Evolutionary conservation across 2,888 invertebrate species (phyloP).

Genomic region (Celastrina argiolus): DNA sequence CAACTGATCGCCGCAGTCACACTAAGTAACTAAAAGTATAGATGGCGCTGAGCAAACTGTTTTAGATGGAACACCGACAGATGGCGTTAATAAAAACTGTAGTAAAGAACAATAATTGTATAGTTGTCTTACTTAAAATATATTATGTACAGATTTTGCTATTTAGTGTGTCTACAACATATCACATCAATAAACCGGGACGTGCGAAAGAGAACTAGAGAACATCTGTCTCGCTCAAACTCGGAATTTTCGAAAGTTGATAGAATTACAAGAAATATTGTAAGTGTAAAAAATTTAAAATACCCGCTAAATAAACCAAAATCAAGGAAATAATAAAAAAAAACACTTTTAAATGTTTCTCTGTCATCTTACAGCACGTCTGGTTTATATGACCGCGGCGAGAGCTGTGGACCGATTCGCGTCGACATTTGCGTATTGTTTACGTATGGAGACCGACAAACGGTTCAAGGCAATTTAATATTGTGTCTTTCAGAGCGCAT

Average conservation of each 20-base stretch:
- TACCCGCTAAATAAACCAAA: too few relatives aligned
- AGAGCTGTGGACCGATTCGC: neutral
- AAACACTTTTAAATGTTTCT: neutral
- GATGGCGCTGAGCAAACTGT: neutral
- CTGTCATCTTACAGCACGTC: neutral
- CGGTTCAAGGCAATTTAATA: too few relatives aligned
- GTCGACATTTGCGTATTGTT: neutral
- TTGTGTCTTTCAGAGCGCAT: too few relatives aligned
- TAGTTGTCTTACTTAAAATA: too few relatives aligned
- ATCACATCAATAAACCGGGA: neutral
- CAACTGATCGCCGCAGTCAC: neutral
- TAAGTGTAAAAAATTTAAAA: too few relatives aligned
- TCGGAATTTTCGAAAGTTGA: neutral
- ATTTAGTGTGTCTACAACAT: neutral
- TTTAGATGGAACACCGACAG: too few relatives aligned
- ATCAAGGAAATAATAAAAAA: too few relatives aligned
- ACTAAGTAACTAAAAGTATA: neutral
- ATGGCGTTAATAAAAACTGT: too few relatives aligned
- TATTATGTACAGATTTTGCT: neutral
- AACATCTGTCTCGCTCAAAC: neutral
- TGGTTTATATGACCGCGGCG: neutral
- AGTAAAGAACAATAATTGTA: too few relatives aligned
- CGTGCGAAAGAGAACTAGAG: neutral
- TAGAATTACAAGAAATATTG: too few relatives aligned
- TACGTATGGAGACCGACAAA: too few relatives aligned